A percentile compares a stretch with the other conserved stretches of the same genome.
phyloP scores from a whole-genome alignment of 2,113 vertebrate species.

The Leucoraja erinaceus region DNA sequence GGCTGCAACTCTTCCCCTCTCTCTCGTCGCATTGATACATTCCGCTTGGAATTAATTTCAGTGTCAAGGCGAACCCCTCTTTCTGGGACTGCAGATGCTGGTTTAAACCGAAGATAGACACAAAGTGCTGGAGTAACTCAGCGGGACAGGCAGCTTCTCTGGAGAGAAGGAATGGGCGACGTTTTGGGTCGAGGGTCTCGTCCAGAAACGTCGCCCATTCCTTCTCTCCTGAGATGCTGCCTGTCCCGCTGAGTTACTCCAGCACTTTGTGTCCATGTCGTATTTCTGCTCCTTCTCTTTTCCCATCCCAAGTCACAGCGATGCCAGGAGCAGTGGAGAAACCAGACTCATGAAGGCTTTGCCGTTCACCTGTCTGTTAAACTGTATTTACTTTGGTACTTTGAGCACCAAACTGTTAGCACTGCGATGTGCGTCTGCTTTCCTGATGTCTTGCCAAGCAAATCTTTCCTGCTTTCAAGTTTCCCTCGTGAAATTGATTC shows the following conservation, averaged over 20 bases:
- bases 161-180: no score
- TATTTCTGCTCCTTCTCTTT: neutral
- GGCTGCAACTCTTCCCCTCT: neutral
- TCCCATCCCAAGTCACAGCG: neutral
- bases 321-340: neutral
- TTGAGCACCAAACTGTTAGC: neutral
- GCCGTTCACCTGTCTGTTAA: neutral
- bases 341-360: neutral
- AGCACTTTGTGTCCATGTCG: neutral
- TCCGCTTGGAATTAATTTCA: neutral
- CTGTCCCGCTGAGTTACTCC: no score
- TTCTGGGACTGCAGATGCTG: neutral
- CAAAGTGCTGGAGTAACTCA: no score
- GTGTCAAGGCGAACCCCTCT: neutral
- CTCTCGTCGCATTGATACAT: neutral
- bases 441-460: neutral
- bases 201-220: no score
- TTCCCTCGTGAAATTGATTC: neutral
- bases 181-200: no score
- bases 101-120: no score
- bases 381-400: neutral
- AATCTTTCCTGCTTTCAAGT: neutral
- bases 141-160: no score
- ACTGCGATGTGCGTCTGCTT: neutral
- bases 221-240: no score